These are phyloP conservation scores for Caenorhabditis angaria DNA, from an alignment of 2,888 invertebrate species.

Conservation along the genomic window DNA sequence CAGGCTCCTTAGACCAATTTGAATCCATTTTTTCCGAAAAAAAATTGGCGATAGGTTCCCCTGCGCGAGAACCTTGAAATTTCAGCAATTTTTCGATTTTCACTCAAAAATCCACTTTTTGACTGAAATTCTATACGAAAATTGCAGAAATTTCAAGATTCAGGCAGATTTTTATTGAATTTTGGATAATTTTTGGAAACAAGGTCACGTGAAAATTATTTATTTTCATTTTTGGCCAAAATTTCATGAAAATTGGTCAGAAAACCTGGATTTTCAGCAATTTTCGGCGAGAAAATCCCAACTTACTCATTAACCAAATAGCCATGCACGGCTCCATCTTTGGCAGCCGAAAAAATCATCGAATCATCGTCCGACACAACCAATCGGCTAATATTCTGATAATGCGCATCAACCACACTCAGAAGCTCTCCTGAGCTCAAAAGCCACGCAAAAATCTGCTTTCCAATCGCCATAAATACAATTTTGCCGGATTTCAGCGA, in stretches of 20 bases:
- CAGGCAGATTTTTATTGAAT: no score
- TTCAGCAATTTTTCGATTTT: no score
- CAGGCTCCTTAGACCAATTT: no score
- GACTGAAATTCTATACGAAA: background rate
- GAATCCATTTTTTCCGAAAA: no score
- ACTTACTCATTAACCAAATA: constrained; percentile 59
- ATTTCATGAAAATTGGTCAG: no score
- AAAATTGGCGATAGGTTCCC: no score
- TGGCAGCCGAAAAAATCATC: constrained; percentile 51
- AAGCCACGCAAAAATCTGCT: constrained; percentile 61
- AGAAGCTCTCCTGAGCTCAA: constrained; percentile 59
- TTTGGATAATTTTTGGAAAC: no score
- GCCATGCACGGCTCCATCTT: constrained; percentile 60
- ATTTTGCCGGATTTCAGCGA: constrained; percentile 50
- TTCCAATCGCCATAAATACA: constrained; percentile 55
- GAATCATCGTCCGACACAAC: constrained; percentile 56
- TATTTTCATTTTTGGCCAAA: no score
- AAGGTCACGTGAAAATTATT: no score
- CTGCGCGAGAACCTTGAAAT: no score
- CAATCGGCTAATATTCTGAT: constrained; percentile 55
- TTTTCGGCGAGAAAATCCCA: no score
- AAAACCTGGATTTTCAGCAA: no score
- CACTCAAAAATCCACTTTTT: background rate
- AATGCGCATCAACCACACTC: constrained; percentile 58
- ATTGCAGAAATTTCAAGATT: constrained; percentile 4